Conservation (phyloP, 2,888 invertebrate genomes). For the Alloplasta piceator region DNA sequence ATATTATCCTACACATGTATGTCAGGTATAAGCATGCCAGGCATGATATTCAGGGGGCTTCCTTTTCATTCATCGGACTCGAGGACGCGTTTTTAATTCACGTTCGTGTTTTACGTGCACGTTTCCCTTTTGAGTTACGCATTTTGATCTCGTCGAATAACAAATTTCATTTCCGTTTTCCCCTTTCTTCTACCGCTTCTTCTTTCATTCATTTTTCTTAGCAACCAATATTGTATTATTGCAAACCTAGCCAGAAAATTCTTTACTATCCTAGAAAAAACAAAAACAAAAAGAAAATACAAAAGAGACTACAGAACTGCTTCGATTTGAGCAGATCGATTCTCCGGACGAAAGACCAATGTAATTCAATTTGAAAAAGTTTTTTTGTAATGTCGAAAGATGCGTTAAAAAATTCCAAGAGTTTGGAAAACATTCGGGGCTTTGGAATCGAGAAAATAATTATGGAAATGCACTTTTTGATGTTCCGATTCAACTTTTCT, state of each 20-base stretch:
- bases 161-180: constrained; percentile 22
- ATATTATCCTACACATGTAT: background rate
- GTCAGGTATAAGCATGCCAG: background rate
- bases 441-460: background rate
- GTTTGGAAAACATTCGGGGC: too few relatives aligned
- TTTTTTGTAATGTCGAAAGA: too few relatives aligned
- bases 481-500: background rate
- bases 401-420: too few relatives aligned
- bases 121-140: constrained; percentile 39
- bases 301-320: too few relatives aligned
- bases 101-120: constrained; percentile 44
- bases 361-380: too few relatives aligned
- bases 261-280: too few relatives aligned
- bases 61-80: constrained; percentile 50
- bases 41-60: constrained; percentile 21
- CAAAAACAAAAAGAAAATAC: too few relatives aligned
- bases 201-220: background rate
- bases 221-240: too few relatives aligned
- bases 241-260: too few relatives aligned
- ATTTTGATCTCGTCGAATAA: constrained; percentile 44
- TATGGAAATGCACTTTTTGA: background rate
- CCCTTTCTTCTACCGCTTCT: background rate
- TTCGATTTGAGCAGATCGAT: too few relatives aligned
- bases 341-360: too few relatives aligned
- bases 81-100: constrained; percentile 46